These are phyloP conservation scores for Dromococcyx pavoninus DNA, from an alignment of 2,797 vertebrate genomes.

Conservation along the genomic window DNA sequence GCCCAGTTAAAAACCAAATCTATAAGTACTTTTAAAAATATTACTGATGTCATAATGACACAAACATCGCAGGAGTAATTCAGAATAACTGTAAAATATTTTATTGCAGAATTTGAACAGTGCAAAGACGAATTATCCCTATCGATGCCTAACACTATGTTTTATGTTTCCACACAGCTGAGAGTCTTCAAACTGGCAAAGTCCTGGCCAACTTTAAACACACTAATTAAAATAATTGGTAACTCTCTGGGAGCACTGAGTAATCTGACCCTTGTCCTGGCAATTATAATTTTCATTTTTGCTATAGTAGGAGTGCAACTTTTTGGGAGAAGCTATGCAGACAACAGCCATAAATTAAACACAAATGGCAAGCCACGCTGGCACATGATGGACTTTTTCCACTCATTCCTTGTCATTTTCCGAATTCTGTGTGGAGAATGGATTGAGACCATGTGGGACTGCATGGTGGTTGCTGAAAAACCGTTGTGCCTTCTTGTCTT, in stretches of 20 bases:
- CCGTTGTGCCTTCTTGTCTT: constrained; percentile 90
- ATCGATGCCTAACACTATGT: neutral
- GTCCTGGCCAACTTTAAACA: constrained; percentile 97
- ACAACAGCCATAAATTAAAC: constrained; percentile 75
- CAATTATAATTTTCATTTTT: constrained; percentile 96
- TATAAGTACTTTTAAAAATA: rapidly evolving
- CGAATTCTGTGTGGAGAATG: constrained; percentile 86
- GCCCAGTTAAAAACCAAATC: neutral
- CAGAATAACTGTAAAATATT: neutral
- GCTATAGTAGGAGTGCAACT: constrained; percentile 94
- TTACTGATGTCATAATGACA: neutral
- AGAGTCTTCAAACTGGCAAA: constrained; percentile 95
- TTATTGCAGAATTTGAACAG: neutral
- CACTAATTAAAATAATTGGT: constrained; percentile 95
- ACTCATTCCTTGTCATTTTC: constrained; percentile 94
- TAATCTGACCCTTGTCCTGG: constrained; percentile 94
- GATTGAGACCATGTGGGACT: constrained; percentile 92
- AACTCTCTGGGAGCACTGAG: constrained; percentile 93
- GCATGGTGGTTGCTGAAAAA: constrained; percentile 86
- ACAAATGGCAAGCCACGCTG: constrained; percentile 83
- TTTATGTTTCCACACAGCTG: constrained; percentile 79
- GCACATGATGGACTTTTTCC: constrained; percentile 98
- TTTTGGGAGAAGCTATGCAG: constrained; percentile 84
- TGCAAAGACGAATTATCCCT: neutral
- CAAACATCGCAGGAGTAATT: neutral